These are phyloP conservation scores for Trachymyrmex septentrionalis DNA, from an alignment of 1,140 invertebrate genomes.

Conservation along the genomic window DNA sequence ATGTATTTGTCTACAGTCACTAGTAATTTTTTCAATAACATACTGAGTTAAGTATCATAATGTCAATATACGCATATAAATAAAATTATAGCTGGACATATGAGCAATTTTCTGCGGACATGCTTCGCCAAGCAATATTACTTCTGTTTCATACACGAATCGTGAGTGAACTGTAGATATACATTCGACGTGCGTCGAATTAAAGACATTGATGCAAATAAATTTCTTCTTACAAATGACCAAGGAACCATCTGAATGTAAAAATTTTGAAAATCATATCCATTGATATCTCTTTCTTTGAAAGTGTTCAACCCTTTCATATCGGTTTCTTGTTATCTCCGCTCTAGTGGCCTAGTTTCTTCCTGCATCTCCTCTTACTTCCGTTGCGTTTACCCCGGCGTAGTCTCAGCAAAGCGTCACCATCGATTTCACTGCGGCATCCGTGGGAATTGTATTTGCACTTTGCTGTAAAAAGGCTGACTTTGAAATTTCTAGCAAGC, in stretches of 20 bases:
- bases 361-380: conserved; percentile 34
- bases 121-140: neutral
- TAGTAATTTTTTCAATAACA: neutral
- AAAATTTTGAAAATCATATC: neutral
- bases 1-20: neutral
- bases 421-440: conserved; percentile 49
- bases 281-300: neutral
- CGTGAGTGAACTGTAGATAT: conserved; percentile 29
- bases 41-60: neutral
- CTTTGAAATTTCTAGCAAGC: conserved; percentile 17
- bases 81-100: neutral
- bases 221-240: neutral
- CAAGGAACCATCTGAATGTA: neutral
- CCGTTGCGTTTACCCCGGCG: conserved; percentile 16
- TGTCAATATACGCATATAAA: neutral
- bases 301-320: neutral
- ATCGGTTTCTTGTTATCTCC: neutral
- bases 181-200: conserved; percentile 6
- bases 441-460: conserved; percentile 25
- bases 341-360: conserved; percentile 35
- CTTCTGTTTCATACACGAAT: neutral
- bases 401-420: neutral
- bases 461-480: neutral
- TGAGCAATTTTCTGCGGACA: neutral
- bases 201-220: neutral